Base-by-base conservation (phyloP, 2,113 vertebrate genomes). In the Symphodus melops region DNA sequence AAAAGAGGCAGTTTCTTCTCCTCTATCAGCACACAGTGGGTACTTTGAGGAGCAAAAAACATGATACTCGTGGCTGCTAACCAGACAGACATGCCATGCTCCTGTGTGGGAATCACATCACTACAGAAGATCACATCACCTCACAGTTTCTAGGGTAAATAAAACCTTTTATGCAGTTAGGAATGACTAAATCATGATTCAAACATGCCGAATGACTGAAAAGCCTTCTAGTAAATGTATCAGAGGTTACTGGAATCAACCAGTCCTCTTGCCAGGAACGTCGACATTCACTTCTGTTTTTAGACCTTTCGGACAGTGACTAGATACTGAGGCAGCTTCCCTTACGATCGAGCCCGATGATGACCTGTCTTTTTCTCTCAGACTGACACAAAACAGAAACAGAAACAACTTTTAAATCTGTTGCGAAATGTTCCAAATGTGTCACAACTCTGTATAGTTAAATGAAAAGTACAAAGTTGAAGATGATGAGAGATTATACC, bases 231-330 rank as follows among this genome's bases (percentile, higher is more conserved):
- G 6, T 33, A 5, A 33, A 33, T 33, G 28, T 33, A 25, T 20
- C 6, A 23, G 41, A 54, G 9, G n/a, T 81, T 81, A 72, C 85
- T 69, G 77, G 53, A 73, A 83, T 19, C 19, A 11, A 1, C 1
- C 0, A 4, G 4, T 12, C 11, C 3, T 65, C 19, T 57, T 84
- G 70, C 52, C 83, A 75, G 69, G 16, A 89, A 85, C 1, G 20
- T 9, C 33, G 12, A 37, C 0, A 44, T 36, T 51, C 21, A 58
- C 63, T 89, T 89, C 88, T 59, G 54, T n/a, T 81, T 72, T 52
- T 3, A 28, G 19, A 16, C 13, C 4, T 4, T 2, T n/a, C n/a
- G n/a, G 4, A 10, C 2, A 14, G 28, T 0, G 9, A 2, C 67
- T 1, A 28, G 5, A 81, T 53, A 41, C 39, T 46, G 59, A 36